These are phyloP conservation scores for Apantesis nais DNA, from an alignment of 2,888 invertebrate species.

Conservation along the genomic window DNA sequence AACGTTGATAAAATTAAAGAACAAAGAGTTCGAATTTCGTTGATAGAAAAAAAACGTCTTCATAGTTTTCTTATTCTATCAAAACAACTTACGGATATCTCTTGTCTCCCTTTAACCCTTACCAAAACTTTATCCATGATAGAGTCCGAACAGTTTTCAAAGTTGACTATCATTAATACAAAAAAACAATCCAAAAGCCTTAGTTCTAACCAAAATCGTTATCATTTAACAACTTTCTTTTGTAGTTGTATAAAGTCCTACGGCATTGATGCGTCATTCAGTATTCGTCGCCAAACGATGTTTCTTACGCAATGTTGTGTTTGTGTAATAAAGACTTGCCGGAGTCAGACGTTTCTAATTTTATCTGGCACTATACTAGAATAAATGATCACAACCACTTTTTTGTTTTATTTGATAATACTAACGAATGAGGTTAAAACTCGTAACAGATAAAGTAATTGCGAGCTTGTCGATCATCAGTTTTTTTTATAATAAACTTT, in stretches of 20 bases:
- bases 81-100: not conserved
- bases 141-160: too few species aligned
- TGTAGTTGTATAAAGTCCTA: conserved; percentile 22
- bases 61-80: not conserved
- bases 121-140: not conserved
- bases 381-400: not conserved
- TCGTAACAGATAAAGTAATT: too few species aligned
- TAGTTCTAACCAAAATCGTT: not conserved
- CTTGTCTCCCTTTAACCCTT: not conserved
- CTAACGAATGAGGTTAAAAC: too few species aligned
- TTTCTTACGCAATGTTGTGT: conserved; percentile 55
- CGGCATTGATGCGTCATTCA: conserved; percentile 21
- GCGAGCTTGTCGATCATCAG: too few species aligned
- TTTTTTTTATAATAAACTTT: too few species aligned
- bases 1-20: not conserved
- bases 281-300: conserved; percentile 33
- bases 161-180: too few species aligned
- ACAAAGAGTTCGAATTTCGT: not conserved
- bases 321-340: conserved; percentile 53
- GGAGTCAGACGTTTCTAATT: conserved; percentile 22
- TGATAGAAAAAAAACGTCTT: too few species aligned
- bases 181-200: not conserved
- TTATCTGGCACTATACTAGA: not conserved
- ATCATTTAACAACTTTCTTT: conserved; percentile 16
- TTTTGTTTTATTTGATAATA: not conserved